Conservation (phyloP, 2,113 vertebrate genomes). For the Scophthalmus maximus region DNA sequence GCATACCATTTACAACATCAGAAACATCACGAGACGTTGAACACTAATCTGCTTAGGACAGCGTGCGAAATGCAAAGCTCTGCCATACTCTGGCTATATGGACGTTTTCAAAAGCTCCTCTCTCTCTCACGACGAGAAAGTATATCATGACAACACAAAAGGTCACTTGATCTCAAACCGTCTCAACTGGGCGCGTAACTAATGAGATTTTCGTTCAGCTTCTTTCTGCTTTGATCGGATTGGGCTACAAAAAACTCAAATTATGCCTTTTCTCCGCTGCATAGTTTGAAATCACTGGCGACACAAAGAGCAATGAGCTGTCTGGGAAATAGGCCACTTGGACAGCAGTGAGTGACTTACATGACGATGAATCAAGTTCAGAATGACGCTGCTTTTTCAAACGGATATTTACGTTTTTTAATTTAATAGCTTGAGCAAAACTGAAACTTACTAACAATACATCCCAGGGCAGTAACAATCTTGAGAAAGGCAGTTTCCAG, state of each 20-base stretch:
- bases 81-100: background rate
- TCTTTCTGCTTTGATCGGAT: constrained; percentile 31
- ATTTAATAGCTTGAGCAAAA: constrained; percentile 15
- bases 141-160: constrained; percentile 29
- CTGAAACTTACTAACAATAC: constrained; percentile 5
- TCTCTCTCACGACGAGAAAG: background rate
- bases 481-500: constrained; percentile 17
- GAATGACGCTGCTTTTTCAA: constrained; percentile 25
- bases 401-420: constrained; percentile 4
- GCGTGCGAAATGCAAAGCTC: background rate
- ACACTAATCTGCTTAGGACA: background rate
- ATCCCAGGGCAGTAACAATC: constrained; percentile 15
- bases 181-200: constrained; percentile 1
- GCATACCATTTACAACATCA: too few species aligned
- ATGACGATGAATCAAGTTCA: constrained; percentile 10
- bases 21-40: too few species aligned
- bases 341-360: constrained; percentile 33
- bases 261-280: background rate
- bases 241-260: background rate
- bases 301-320: constrained; percentile 16
- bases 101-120: constrained; percentile 5
- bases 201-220: constrained; percentile 22
- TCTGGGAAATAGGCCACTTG: constrained; percentile 27
- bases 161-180: constrained; percentile 27
- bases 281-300: constrained; percentile 9